Base-by-base conservation (phyloP, 2,888 invertebrate species). In the Ophion ventricosus region DNA sequence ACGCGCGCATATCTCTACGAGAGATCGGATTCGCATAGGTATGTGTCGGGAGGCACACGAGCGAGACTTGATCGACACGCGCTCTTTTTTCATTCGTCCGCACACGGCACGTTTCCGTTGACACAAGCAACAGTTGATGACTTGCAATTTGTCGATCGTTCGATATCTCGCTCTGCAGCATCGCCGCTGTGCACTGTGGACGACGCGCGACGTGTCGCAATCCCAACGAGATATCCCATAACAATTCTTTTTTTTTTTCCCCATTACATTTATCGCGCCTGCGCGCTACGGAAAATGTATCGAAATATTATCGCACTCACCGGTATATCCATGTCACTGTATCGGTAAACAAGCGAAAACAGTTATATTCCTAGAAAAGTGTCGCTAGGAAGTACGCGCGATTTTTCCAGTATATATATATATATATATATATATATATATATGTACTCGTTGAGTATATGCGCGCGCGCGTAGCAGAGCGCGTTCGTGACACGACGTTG, bases 291-390 rank as follows among this genome's bases (percentile, higher is more conserved):
- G 17, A 4, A 3, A 4, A 4, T 14, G 17, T 49, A 49, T 49
- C 14, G 49, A 49, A 17, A 57, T 54, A 54, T 54, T 14, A 54
- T 57, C 63, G 49, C 35, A 83, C 83, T 83, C 83, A 83, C 83
- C 72, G 83, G 83, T 69, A 80, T 67, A 54, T 80, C 83, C 83
- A 83, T 83, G 25, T 26, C 43, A 56, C 20, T 70, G n/a, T 29
- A 10, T 23, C 54, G 4, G 25, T 7, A 43, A 73, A 59, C 14
- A n/a, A 49, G 14, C 25, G 57, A 17, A 43, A 43, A 17, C 23
- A 56, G 11, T 43, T 49, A 10, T 26, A 3, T 54, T 57, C 35
- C 35, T 2, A 1, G 49, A 49, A 14, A 49, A 17, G 49, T 49
- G 17, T 43, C 20, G 49, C n/a, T 70, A 56, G 56, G 0, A 56